Percentiles rank a stretch among this genome's conserved stretches.
Evolutionary conservation across 1,140 invertebrate species (phyloP).

Genomic region (Drosophila kepulauana): DNA sequence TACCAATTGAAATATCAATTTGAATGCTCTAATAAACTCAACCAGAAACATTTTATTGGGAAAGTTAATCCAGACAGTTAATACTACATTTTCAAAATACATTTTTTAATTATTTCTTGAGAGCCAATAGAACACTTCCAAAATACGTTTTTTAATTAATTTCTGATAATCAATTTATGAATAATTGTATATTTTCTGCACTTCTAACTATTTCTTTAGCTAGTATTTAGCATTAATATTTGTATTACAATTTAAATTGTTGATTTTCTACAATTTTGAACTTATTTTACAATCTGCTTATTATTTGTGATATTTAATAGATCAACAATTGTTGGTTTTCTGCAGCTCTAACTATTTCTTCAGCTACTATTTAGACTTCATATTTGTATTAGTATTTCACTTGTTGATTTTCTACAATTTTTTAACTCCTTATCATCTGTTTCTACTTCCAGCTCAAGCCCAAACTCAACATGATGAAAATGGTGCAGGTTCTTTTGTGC

Average conservation of each 20-base stretch:
- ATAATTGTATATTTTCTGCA: no score
- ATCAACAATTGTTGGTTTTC: no score
- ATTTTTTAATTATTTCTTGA: no score
- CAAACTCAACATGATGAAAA: constrained; percentile 62
- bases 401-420: neutral
- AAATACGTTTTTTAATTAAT: no score
- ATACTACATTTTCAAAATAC: no score
- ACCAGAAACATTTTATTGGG: no score
- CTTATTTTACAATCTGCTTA: neutral
- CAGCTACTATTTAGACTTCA: neutral
- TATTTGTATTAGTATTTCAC: neutral
- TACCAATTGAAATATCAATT: no score
- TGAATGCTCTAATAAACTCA: no score
- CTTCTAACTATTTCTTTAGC: neutral
- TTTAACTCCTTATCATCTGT: neutral
- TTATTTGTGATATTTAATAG: no score
- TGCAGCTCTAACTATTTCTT: neutral
- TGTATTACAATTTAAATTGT: neutral
- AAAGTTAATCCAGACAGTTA: no score
- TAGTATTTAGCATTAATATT: neutral
- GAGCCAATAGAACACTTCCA: no score
- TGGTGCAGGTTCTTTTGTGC: constrained; percentile 67
- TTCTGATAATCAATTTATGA: no score
- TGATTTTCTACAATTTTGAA: neutral
- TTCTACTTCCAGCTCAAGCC: constrained; percentile 34